A percentile compares a stretch with the other conserved stretches of the same genome.
Evolutionary conservation across 2,113 vertebrate species (phyloP).

Genomic region (Thamnaconus septentrionalis): DNA sequence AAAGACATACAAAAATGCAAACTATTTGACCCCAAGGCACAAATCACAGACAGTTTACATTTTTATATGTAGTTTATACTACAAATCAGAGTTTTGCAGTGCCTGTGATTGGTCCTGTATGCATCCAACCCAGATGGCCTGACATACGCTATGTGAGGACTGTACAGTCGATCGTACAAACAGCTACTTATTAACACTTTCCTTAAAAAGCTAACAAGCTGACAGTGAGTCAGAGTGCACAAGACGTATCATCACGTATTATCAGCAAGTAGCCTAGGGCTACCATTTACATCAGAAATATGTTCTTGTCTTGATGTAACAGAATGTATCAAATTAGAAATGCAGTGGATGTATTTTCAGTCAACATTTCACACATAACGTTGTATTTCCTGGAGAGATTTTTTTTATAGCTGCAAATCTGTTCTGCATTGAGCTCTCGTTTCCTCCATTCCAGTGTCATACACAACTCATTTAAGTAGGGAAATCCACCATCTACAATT

Average conservation of each 20-base stretch:
- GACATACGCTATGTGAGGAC: slow-evolving; percentile 17
- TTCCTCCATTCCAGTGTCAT: not conserved
- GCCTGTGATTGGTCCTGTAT: slow-evolving; percentile 12
- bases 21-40: not conserved
- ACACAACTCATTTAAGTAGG: not conserved
- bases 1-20: slow-evolving; percentile 14
- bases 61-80: slow-evolving; percentile 30
- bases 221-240: not conserved
- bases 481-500: not conserved
- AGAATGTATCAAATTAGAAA: not conserved
- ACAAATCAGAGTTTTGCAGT: slow-evolving; percentile 29
- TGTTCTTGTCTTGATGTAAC: not conserved
- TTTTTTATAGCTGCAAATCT: not conserved
- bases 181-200: not conserved
- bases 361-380: not conserved
- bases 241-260: not conserved
- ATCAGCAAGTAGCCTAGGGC: no score
- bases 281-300: not conserved
- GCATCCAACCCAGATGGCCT: slow-evolving; percentile 28
- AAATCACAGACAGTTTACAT: slow-evolving; percentile 38
- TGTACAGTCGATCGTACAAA: slow-evolving; percentile 2
- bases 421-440: not conserved
- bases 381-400: not conserved
- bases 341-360: not conserved
- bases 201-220: slow-evolving; percentile 3